These are phyloP conservation scores for Ceratina australensis DNA, from an alignment of 1,140 invertebrate genomes.

Conservation along the genomic window DNA sequence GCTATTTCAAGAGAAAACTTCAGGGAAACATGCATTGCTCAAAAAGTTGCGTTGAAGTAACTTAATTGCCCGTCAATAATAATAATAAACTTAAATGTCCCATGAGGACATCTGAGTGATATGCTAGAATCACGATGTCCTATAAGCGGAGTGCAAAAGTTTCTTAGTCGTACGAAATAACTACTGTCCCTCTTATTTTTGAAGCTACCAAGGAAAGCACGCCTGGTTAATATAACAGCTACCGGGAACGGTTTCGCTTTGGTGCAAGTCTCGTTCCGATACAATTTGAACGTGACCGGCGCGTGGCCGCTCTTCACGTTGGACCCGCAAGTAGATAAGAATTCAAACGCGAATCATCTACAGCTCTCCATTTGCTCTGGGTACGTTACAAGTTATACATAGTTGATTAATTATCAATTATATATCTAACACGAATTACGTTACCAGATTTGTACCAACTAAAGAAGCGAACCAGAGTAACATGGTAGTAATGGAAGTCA, in stretches of 20 bases:
- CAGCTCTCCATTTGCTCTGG: constrained; percentile 92
- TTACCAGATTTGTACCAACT: constrained; percentile 81
- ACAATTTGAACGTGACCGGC: constrained; percentile 93
- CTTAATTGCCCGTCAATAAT: too few species aligned
- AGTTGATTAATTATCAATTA: too few species aligned
- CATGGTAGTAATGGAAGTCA: constrained; percentile 95
- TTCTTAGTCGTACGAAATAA: too few species aligned
- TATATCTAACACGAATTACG: too few species aligned
- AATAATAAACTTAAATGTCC: too few species aligned
- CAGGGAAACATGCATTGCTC: too few species aligned
- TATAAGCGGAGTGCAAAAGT: too few species aligned
- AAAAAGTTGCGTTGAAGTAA: too few species aligned
- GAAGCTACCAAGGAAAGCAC: constrained; percentile 81
- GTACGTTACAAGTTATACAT: constrained; percentile 79
- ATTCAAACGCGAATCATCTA: constrained; percentile 90
- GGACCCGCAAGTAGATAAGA: constrained; percentile 93
- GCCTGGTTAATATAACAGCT: constrained; percentile 84
- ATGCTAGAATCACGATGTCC: too few species aligned
- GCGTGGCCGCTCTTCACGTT: constrained; percentile 93
- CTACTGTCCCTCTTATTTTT: constrained; percentile 25
- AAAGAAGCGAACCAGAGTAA: constrained; percentile 84
- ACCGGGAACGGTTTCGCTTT: constrained; percentile 91
- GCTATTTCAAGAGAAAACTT: too few species aligned
- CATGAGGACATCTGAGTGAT: too few species aligned
- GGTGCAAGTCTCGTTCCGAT: constrained; percentile 90